A percentile compares a stretch with the other conserved stretches of the same genome.
phyloP scores from a whole-genome alignment of 2,113 vertebrate genomes.

The Podilymbus podiceps region DNA sequence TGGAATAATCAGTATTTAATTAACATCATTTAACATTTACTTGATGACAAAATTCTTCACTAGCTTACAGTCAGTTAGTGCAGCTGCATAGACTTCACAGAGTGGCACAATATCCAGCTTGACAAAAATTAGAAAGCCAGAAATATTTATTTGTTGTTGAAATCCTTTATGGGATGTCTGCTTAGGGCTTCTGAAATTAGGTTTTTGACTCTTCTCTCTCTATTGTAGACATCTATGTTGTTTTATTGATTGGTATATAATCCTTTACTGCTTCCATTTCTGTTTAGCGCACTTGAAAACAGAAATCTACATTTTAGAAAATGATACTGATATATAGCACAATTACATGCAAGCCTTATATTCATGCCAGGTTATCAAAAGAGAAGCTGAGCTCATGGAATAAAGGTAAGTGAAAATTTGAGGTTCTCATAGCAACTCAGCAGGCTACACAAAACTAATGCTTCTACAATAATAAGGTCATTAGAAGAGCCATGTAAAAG shows the following conservation, averaged over 20 bases:
- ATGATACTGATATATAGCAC: background rate
- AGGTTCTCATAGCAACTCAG: background rate
- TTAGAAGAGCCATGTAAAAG: background rate
- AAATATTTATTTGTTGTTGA: background rate
- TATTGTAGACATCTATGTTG: background rate
- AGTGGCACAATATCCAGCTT: background rate
- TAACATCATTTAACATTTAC: background rate
- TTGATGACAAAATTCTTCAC: background rate
- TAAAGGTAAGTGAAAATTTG: background rate
- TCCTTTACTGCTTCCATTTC: background rate
- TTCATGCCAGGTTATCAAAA: background rate
- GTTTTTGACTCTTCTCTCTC: background rate
- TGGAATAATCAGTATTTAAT: background rate
- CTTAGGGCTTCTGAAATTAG: background rate
- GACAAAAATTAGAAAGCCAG: background rate
- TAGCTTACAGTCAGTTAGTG: background rate
- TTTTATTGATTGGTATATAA: background rate
- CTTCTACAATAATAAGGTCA: background rate
- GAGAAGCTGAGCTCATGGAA: background rate
- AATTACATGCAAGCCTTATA: background rate
- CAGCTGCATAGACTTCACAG: background rate
- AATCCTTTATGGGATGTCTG: background rate
- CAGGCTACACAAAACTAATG: background rate
- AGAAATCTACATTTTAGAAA: background rate
- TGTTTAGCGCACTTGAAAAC: background rate